Conservation (phyloP, 2,888 invertebrate species). For the Mythimna impura region DNA sequence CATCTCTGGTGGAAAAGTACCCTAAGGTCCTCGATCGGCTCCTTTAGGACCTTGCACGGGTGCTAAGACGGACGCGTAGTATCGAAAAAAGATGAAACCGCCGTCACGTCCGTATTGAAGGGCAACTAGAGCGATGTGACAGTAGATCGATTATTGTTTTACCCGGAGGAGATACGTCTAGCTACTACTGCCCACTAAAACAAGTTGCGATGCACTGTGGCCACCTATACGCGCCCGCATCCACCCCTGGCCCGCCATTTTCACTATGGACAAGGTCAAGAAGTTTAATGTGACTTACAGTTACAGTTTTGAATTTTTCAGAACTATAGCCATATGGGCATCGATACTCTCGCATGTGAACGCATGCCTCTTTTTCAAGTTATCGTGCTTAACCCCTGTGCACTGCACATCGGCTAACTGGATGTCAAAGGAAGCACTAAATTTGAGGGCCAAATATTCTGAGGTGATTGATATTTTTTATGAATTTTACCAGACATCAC, state of each 20-base stretch:
- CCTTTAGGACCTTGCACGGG: no score
- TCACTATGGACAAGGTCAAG: not conserved
- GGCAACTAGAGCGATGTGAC: not conserved
- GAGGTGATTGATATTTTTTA: constrained; percentile 65
- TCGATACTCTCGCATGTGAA: constrained; percentile 86
- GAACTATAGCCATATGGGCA: constrained; percentile 87
- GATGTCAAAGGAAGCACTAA: constrained; percentile 84
- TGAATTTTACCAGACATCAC: not conserved
- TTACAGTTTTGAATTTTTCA: constrained; percentile 62
- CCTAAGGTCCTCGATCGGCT: not conserved
- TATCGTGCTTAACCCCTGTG: constrained; percentile 85
- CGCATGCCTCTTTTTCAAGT: constrained; percentile 87
- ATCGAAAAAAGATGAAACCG: not conserved
- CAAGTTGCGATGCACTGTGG: not conserved
- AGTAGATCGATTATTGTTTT: not conserved
- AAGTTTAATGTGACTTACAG: not conserved
- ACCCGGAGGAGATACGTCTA: not conserved
- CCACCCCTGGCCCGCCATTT: not conserved
- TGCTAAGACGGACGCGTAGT: no score
- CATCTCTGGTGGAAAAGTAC: no score
- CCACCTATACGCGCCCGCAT: not conserved
- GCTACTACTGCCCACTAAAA: not conserved
- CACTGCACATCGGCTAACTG: constrained; percentile 85
- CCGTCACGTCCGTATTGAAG: not conserved
- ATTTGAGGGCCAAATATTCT: constrained; percentile 79